A percentile compares a stretch with the other conserved stretches of the same genome.
These are phyloP conservation scores for Pollicipes pollicipes DNA, from an alignment of 1,140 invertebrate species.

Conservation along the genomic window DNA sequence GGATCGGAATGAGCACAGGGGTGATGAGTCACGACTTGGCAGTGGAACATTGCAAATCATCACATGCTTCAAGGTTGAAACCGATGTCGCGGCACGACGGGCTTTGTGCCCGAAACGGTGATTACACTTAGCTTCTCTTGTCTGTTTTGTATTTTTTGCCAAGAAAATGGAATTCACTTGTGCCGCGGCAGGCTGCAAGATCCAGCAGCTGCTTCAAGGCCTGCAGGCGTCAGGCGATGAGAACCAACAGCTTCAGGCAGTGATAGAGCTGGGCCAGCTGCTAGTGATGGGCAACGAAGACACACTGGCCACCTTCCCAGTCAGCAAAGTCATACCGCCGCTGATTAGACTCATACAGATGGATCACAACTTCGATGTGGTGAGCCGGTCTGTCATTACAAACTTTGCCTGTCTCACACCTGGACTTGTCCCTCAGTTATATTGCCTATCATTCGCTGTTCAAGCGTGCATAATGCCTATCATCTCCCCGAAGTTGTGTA, in stretches of 20 bases:
- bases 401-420: too few relatives aligned
- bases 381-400: neutral
- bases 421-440: too few relatives aligned
- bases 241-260: neutral
- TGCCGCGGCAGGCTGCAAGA: neutral
- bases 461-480: neutral
- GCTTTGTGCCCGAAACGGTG: too few relatives aligned
- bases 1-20: too few relatives aligned
- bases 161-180: too few relatives aligned
- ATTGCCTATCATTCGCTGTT: neutral
- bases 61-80: too few relatives aligned
- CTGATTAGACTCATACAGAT: neutral
- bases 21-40: too few relatives aligned
- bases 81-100: too few relatives aligned
- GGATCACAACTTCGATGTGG: neutral
- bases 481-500: neutral
- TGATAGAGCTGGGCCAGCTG: neutral
- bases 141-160: too few relatives aligned
- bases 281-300: neutral
- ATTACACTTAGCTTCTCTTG: too few relatives aligned
- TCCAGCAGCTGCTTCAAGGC: neutral
- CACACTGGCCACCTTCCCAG: neutral
- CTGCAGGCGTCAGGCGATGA: neutral
- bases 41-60: too few relatives aligned
- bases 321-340: neutral